Evolutionary conservation across 2,888 invertebrate genomes (phyloP), one percentile per base, ranked within the genome.

Genomic region (Merodon equestris): DNA sequence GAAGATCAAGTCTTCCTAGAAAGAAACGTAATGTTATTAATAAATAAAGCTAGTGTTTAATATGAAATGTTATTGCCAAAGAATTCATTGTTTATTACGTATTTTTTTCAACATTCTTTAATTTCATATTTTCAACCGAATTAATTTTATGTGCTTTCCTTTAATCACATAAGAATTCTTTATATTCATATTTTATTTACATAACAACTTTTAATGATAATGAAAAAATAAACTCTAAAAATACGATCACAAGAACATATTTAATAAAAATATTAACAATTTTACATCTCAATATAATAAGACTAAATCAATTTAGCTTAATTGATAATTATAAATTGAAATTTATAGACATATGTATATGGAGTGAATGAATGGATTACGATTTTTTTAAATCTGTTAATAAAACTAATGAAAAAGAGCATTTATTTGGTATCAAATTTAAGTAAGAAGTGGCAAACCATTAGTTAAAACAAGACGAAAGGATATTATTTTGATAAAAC

Each of bases 381-480:
- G 81, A 86, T 86, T 86, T 86, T 27, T 86, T 85, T 84, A 83
- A 87, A 85, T 86, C 87, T 86, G 87, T 86, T 86, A 86, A 86
- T 85, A 86, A 84, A 86, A 86, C 85, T 86, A 81, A 82, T 82
- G 70, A 81, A 85, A 84, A 75, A 48, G 83, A 74, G 81, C 81
- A 34, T 70, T 68, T n/a, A 40, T 40, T n/a, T 13, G n/a, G n/a
- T n/a, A n/a, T 40, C 40, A 1, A 2, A 13, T 56, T 56, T 13
- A 14, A 56, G 27, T 7, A 27, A 48, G 64, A n/a, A n/a, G n/a
- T n/a, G n/a, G n/a, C n/a, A n/a, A n/a, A n/a, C n/a, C n/a, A n/a
- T n/a, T n/a, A n/a, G n/a, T n/a, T n/a, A n/a, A n/a, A n/a, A n/a
- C n/a, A n/a, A n/a, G n/a, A n/a, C n/a, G n/a, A n/a, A n/a, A n/a